Conservation (phyloP, 2,797 vertebrate genomes). For the Coilia nasus region DNA sequence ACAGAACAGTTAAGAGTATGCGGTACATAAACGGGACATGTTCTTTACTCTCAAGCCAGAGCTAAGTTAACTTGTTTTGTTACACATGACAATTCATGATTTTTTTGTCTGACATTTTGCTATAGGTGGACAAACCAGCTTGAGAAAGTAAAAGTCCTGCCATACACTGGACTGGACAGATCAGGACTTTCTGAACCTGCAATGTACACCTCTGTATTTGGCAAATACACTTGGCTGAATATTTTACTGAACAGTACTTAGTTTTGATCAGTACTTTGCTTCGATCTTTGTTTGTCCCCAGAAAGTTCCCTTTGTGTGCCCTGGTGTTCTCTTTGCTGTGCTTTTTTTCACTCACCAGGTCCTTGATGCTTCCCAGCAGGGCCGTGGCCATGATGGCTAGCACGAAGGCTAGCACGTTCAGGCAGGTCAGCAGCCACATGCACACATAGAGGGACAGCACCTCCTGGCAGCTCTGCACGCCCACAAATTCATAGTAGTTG, state of each 20-base stretch:
- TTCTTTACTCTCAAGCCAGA: too few species aligned
- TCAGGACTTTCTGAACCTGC: too few species aligned
- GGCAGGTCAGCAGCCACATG: constrained; percentile 66
- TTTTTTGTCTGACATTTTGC: too few species aligned
- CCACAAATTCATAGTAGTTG: constrained; percentile 76
- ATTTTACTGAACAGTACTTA: too few species aligned
- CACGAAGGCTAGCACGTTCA: constrained; percentile 73
- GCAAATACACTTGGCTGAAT: too few species aligned
- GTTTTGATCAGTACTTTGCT: neutral
- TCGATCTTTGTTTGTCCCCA: neutral
- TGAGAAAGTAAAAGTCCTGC: too few species aligned
- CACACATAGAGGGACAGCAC: constrained; percentile 68
- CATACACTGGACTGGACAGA: too few species aligned
- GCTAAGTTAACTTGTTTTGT: too few species aligned
- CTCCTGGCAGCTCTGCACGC: constrained; percentile 72
- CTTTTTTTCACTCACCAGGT: constrained; percentile 58
- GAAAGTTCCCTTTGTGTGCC: neutral
- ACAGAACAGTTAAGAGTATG: too few species aligned
- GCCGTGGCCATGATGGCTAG: constrained; percentile 69
- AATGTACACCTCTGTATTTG: too few species aligned
- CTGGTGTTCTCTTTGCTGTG: neutral
- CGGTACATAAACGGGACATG: neutral
- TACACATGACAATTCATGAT: too few species aligned
- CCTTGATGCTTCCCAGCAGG: constrained; percentile 72
- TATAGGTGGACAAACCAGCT: too few species aligned